Evolutionary conservation across 2,113 vertebrate species (phyloP).

Genomic region (Microcebus tavaratra): DNA sequence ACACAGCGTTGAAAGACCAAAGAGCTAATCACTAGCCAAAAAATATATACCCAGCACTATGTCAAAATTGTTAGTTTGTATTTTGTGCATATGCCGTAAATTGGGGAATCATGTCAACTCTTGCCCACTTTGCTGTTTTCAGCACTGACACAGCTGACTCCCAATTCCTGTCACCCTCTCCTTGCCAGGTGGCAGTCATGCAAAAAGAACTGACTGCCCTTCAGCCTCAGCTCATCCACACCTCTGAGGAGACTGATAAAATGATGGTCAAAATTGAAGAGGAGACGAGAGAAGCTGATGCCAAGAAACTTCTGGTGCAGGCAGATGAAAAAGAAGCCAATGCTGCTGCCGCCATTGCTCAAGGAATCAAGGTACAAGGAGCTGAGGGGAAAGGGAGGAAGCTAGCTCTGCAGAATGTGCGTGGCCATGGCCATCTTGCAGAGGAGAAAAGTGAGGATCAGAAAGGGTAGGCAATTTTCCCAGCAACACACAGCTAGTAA

Average conservation of each 20-base stretch:
- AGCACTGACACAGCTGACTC: neutral
- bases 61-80: neutral
- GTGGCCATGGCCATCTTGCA: neutral
- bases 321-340: slow-evolving; percentile 94
- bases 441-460: neutral
- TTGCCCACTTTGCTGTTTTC: neutral
- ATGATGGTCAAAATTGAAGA: slow-evolving; percentile 94
- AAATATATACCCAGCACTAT: neutral
- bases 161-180: neutral
- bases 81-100: neutral
- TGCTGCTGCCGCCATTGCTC: slow-evolving; percentile 89
- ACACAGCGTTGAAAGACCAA: neutral
- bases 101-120: neutral
- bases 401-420: too few relatives aligned
- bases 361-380: slow-evolving; percentile 91
- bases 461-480: neutral
- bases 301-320: slow-evolving; percentile 92
- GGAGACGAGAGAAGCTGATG: slow-evolving; percentile 92
- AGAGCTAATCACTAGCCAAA: neutral
- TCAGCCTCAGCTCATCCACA: slow-evolving; percentile 92
- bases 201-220: slow-evolving; percentile 93
- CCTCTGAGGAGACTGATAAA: slow-evolving; percentile 91
- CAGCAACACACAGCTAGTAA: neutral
- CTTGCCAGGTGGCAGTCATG: slow-evolving; percentile 91
- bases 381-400: neutral